A percentile compares a stretch with the other conserved stretches of the same genome.
These are phyloP conservation scores for Esox niger DNA, from an alignment of 2,113 vertebrate genomes.

Conservation along the genomic window DNA sequence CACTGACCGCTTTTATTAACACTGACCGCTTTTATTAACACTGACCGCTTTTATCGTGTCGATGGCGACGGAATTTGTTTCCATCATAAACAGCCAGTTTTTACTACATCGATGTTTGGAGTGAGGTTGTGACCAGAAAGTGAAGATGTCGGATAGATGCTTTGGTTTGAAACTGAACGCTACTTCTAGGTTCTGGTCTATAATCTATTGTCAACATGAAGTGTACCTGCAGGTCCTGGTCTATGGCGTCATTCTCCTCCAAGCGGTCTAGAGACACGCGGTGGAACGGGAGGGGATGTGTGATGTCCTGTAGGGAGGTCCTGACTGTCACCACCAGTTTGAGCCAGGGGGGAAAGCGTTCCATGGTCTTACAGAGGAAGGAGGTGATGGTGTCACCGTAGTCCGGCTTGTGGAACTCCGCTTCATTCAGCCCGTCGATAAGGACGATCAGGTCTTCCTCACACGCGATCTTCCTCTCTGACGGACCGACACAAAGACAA, in stretches of 20 bases:
- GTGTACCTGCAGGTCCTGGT: constrained; percentile 85
- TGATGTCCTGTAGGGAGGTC: constrained; percentile 97
- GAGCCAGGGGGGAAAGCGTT: constrained; percentile 94
- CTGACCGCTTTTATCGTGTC: too few relatives aligned
- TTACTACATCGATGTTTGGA: too few relatives aligned
- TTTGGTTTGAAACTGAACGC: too few relatives aligned
- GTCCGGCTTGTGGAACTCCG: constrained; percentile 98
- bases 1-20: too few relatives aligned
- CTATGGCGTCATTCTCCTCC: constrained; percentile 97
- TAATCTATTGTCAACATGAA: too few relatives aligned
- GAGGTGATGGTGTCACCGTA: constrained; percentile 98
- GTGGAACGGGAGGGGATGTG: constrained; percentile 94
- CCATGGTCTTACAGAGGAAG: constrained; percentile 96
- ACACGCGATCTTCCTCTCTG: constrained; percentile 95
- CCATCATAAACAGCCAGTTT: too few relatives aligned
- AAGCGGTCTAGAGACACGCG: constrained; percentile 93
- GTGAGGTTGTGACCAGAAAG: too few relatives aligned
- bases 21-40: too few relatives aligned
- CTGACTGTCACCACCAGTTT: constrained; percentile 96
- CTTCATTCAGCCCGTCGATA: constrained; percentile 97
- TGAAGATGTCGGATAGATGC: too few relatives aligned
- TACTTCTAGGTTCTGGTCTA: constrained; percentile 87
- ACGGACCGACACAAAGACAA: constrained; percentile 14
- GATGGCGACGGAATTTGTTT: too few relatives aligned
- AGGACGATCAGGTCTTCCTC: constrained; percentile 97